Evolutionary conservation across 2,797 vertebrate species (phyloP).

Genomic region (Coendou prehensilis): DNA sequence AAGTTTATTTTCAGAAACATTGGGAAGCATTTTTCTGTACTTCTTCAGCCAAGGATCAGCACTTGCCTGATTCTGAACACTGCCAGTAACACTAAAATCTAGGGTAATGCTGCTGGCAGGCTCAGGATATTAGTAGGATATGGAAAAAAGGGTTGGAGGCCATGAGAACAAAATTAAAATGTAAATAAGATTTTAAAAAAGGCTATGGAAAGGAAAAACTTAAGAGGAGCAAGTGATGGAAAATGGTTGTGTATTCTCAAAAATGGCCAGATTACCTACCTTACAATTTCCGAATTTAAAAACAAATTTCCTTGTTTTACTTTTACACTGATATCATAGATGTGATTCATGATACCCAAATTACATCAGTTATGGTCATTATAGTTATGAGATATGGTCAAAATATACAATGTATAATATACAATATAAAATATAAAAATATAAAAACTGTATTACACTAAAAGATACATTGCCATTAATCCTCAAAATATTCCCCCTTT

Average conservation of each 20-base stretch:
- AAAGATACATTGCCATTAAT: neutral
- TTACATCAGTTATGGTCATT: neutral
- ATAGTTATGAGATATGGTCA: neutral
- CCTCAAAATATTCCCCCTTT: neutral
- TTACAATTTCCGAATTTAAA: conserved; percentile 48
- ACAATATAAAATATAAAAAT: no score
- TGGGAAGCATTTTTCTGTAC: neutral
- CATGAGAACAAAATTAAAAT: conserved; percentile 60
- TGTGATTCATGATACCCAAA: neutral
- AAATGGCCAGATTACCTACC: neutral
- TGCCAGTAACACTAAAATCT: neutral
- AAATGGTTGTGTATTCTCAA: conserved; percentile 28
- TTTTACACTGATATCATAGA: conserved; percentile 4
- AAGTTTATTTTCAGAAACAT: conserved; percentile 53
- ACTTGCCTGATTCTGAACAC: neutral
- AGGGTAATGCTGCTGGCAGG: neutral
- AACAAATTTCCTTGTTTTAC: conserved; percentile 24
- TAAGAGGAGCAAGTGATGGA: conserved; percentile 17
- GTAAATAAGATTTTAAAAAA: neutral
- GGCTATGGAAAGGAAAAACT: conserved; percentile 16
- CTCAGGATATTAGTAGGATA: neutral
- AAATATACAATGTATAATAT: neutral
- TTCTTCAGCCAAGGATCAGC: neutral
- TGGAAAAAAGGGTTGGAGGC: neutral
- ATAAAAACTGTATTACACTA: neutral